Evolutionary conservation across 2,113 vertebrate species (phyloP).

Genomic region (Pomatorhinus ruficollis): DNA sequence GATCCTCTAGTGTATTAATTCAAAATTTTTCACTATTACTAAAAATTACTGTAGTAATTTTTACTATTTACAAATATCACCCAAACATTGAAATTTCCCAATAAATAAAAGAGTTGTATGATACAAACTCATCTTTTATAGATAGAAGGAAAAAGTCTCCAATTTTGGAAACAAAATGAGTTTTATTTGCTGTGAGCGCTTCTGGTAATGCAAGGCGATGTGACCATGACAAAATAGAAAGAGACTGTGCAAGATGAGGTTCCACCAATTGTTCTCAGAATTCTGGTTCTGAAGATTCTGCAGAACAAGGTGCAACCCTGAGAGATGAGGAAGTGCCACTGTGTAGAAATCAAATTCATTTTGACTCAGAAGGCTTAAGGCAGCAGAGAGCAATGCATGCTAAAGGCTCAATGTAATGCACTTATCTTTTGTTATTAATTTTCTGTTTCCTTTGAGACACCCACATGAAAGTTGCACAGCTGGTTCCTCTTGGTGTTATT

Average conservation of each 20-base stretch:
- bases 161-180: constrained; percentile 8
- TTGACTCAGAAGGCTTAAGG: not conserved
- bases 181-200: not conserved
- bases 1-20: not conserved
- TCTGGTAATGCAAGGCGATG: not conserved
- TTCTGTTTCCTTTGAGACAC: constrained; percentile 12
- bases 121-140: not conserved
- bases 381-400: not conserved
- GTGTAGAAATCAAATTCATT: not conserved
- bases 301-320: not conserved
- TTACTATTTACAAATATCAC: not conserved
- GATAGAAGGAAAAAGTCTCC: not conserved
- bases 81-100: not conserved
- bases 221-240: not conserved
- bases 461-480: not conserved
- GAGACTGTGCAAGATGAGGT: not conserved
- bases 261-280: not conserved
- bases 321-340: not conserved
- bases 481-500: not conserved
- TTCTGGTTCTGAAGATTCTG: not conserved
- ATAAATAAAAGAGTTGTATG: not conserved
- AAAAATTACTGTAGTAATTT: too few species aligned
- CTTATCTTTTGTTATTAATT: not conserved
- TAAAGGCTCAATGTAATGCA: not conserved
- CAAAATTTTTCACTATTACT: not conserved